Conservation (phyloP, 2,797 vertebrate genomes). For the Gymnoscopelus microlampas region DNA sequence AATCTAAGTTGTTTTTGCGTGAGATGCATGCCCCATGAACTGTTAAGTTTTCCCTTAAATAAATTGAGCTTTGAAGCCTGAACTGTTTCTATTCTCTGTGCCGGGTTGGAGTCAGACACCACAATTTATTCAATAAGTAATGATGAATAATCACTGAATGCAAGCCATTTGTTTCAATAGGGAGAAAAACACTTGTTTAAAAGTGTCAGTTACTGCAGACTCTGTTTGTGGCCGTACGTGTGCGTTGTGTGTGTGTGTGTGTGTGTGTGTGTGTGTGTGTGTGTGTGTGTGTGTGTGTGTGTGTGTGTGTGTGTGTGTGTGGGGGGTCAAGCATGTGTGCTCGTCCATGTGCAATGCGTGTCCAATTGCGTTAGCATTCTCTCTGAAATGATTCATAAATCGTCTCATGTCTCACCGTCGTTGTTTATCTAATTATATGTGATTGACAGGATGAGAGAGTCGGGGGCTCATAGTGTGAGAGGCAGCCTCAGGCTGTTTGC, state of each 20-base stretch:
- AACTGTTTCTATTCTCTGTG: too few species aligned
- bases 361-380: slow-evolving; percentile 42
- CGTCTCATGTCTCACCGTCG: slow-evolving; percentile 55
- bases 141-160: too few species aligned
- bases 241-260: neutral
- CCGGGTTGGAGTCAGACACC: too few species aligned
- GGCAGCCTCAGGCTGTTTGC: slow-evolving; percentile 68
- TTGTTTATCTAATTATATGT: slow-evolving; percentile 80
- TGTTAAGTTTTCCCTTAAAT: too few species aligned
- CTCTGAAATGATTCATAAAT: slow-evolving; percentile 66
- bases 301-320: neutral
- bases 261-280: neutral
- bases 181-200: too few species aligned
- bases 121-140: too few species aligned
- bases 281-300: neutral
- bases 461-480: slow-evolving; percentile 51
- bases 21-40: too few species aligned
- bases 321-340: neutral
- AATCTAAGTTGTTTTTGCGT: too few species aligned
- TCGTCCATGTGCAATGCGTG: neutral
- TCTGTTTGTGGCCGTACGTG: neutral
- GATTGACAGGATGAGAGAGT: slow-evolving; percentile 75
- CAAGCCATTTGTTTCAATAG: too few species aligned
- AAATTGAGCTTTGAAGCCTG: too few species aligned
- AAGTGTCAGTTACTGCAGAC: too few species aligned